Percentiles rank a stretch among this genome's conserved stretches.
Evolutionary conservation across 1,140 invertebrate species (phyloP).

Genomic region (Paraescarpia echinospica): DNA sequence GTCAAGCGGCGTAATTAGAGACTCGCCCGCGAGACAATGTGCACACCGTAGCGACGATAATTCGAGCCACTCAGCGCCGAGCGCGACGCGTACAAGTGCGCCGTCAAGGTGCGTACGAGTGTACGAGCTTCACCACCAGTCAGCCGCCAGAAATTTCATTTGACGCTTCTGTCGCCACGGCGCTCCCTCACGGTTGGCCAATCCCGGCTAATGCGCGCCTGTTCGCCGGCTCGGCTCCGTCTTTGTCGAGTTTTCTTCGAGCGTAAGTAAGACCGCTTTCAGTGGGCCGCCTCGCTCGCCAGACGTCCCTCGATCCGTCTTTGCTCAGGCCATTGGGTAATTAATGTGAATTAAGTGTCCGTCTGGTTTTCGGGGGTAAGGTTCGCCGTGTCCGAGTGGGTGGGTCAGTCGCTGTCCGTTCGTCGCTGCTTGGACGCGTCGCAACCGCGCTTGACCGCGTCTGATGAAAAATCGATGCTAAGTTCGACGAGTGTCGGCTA

Average conservation of each 20-base stretch:
- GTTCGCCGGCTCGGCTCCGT: not conserved
- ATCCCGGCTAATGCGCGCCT: not conserved
- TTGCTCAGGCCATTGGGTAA: not conserved
- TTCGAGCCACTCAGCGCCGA: not conserved
- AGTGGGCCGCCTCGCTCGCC: not conserved
- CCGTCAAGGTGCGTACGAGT: not conserved
- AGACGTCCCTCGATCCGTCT: not conserved
- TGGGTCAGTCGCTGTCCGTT: not conserved
- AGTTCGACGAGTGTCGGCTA: not conserved
- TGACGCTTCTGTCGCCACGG: not conserved
- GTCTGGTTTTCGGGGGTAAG: not conserved
- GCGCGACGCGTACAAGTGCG: not conserved
- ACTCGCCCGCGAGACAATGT: not conserved
- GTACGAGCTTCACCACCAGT: not conserved
- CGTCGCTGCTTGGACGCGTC: not conserved
- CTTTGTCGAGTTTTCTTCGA: slow-evolving; percentile 1
- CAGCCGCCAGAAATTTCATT: not conserved
- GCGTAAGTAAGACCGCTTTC: slow-evolving; percentile 3
- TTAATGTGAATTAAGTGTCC: not conserved
- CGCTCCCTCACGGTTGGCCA: not conserved
- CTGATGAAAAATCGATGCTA: not conserved
- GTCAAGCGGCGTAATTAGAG: not conserved
- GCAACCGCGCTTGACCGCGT: not conserved
- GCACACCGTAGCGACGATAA: slow-evolving; percentile 3
- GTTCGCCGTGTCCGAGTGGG: not conserved